A percentile compares a stretch with the other conserved stretches of the same genome.
Evolutionary conservation across 2,113 vertebrate species (phyloP).

Genomic region (Thamnaconus septentrionalis): DNA sequence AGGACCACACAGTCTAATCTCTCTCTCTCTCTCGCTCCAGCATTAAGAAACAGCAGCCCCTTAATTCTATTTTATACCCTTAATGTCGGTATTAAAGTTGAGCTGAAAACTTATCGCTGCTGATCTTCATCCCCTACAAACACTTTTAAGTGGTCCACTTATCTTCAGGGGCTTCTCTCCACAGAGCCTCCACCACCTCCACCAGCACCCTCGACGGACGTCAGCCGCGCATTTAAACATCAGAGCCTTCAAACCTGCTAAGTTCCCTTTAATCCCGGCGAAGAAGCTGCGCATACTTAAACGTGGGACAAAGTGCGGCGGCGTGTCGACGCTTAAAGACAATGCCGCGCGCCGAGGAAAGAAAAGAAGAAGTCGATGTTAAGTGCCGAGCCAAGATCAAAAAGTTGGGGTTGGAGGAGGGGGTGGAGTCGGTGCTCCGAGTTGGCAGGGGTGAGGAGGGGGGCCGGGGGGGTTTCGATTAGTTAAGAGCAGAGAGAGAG

Average conservation of each 20-base stretch:
- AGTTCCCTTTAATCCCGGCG: constrained; percentile 56
- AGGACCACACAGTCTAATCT: too few relatives aligned
- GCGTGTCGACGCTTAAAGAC: constrained; percentile 38
- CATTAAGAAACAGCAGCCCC: too few relatives aligned
- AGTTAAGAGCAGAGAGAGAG: constrained; percentile 65
- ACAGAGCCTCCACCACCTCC: too few relatives aligned
- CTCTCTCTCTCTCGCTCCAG: too few relatives aligned
- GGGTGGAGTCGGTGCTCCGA: constrained; percentile 39
- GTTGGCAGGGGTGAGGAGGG: constrained; percentile 19
- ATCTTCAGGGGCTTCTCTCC: constrained; percentile 10
- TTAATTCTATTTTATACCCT: too few relatives aligned
- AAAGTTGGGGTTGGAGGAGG: constrained; percentile 52
- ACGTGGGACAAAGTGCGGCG: constrained; percentile 49
- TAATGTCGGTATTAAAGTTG: not conserved
- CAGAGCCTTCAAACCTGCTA: constrained; percentile 45
- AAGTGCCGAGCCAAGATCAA: constrained; percentile 35
- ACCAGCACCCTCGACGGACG: too few relatives aligned
- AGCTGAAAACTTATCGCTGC: constrained; percentile 11
- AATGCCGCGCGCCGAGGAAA: constrained; percentile 9
- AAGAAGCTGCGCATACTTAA: constrained; percentile 51
- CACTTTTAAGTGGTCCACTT: constrained; percentile 41
- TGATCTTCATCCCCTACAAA: constrained; percentile 45
- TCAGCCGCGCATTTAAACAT: constrained; percentile 15
- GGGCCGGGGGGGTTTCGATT: constrained; percentile 45
- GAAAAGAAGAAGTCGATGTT: constrained; percentile 52